Evolutionary conservation across 2,888 invertebrate genomes (phyloP).

Genomic region (Cenopis cana): DNA sequence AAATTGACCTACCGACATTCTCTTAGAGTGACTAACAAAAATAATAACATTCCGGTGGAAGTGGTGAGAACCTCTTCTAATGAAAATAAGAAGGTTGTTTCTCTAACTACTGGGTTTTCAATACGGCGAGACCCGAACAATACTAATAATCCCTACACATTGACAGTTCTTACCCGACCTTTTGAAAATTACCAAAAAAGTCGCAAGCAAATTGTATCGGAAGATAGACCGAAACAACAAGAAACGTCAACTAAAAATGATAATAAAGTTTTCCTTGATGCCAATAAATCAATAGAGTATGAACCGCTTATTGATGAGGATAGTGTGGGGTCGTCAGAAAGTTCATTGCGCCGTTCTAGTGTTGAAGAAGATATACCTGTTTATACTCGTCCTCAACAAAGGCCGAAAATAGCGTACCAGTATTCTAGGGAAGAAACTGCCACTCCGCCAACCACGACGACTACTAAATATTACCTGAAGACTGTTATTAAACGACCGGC

Average conservation of each 20-base stretch:
- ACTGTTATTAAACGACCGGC: constrained; percentile 69
- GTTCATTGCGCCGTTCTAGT: constrained; percentile 55
- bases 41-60: constrained; percentile 61
- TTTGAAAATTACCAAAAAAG: constrained; percentile 59
- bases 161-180: constrained; percentile 75
- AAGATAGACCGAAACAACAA: constrained; percentile 42
- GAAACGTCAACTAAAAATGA: constrained; percentile 32
- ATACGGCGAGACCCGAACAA: constrained; percentile 74
- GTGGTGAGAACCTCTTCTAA: constrained; percentile 60
- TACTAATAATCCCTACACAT: constrained; percentile 75
- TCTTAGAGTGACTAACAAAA: constrained; percentile 68
- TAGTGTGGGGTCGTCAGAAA: constrained; percentile 52
- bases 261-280: constrained; percentile 52
- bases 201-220: constrained; percentile 49
- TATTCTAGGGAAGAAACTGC: constrained; percentile 44
- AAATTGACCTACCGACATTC: constrained; percentile 61
- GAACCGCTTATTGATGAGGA: constrained; percentile 51
- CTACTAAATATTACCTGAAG: constrained; percentile 71
- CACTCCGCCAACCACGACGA: constrained; percentile 51
- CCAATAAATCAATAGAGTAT: constrained; percentile 53
- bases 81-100: constrained; percentile 68
- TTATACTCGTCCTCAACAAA: constrained; percentile 52
- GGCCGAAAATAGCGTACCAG: constrained; percentile 17
- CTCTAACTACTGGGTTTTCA: constrained; percentile 81
- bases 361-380: constrained; percentile 62